Evolutionary conservation across 2,797 vertebrate genomes (phyloP).

Genomic region (Clangula hyemalis): DNA sequence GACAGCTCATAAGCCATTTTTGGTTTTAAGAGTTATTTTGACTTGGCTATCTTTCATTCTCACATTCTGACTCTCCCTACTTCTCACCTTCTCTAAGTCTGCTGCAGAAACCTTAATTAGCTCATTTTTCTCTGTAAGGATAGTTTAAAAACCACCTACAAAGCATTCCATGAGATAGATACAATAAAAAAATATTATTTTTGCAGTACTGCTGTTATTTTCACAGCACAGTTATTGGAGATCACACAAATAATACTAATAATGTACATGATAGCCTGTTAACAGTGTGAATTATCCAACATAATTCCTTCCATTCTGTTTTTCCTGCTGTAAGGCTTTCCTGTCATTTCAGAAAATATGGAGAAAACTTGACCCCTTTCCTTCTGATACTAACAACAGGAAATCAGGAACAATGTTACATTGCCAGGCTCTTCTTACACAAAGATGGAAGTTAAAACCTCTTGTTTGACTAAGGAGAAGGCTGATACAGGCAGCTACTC

Average conservation of each 20-base stretch:
- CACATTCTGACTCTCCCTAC: conserved; percentile 11
- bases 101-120: conserved; percentile 18
- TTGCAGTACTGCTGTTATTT: background rate
- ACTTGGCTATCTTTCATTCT: conserved; percentile 28
- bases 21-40: conserved; percentile 40
- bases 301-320: background rate
- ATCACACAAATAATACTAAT: accelerated
- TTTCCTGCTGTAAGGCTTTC: background rate
- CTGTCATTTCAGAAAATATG: background rate
- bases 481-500: background rate
- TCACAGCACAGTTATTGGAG: background rate
- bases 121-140: background rate
- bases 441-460: conserved; percentile 5
- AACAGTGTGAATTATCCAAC: background rate
- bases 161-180: background rate
- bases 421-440: background rate
- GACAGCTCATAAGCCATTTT: background rate
- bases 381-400: background rate
- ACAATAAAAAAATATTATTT: background rate
- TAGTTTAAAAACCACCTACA: background rate
- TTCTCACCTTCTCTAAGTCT: conserved; percentile 31
- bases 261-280: background rate
- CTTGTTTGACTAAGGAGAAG: background rate
- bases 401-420: background rate
- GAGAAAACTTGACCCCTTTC: background rate